A percentile compares a stretch with the other conserved stretches of the same genome.
Evolutionary conservation across 2,888 invertebrate species (phyloP).

Genomic region (Neoascia interrupta): DNA sequence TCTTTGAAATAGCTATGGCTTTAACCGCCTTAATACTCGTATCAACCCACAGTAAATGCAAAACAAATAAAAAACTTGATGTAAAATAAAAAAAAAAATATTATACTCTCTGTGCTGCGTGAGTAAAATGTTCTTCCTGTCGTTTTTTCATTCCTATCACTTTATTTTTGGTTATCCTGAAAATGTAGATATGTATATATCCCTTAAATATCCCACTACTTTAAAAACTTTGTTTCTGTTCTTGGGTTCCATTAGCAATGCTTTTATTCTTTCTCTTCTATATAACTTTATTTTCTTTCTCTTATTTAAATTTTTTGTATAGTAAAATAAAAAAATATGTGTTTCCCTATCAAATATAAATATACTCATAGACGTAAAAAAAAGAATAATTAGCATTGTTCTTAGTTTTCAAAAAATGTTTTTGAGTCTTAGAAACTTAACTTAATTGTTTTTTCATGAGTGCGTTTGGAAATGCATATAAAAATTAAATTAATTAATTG

Average conservation of each 20-base stretch:
- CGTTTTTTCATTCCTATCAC: background rate
- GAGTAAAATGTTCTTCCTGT: constrained; percentile 23
- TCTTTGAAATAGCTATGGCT: constrained; percentile 45
- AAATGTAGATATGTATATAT: constrained; percentile 44
- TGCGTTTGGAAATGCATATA: too few species aligned
- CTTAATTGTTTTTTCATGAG: background rate
- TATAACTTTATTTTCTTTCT: background rate
- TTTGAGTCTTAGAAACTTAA: too few species aligned
- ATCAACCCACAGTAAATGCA: constrained; percentile 33
- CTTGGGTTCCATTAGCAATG: constrained; percentile 25
- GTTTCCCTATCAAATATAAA: too few species aligned
- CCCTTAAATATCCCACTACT: constrained; percentile 1
- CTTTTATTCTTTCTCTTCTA: constrained; percentile 4
- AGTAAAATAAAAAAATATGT: too few species aligned
- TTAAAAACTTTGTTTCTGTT: constrained; percentile 3
- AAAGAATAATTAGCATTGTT: too few species aligned
- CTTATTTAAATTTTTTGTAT: background rate
- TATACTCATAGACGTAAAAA: too few species aligned
- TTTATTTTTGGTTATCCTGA: background rate
- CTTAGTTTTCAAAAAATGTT: too few species aligned
- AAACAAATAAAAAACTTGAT: constrained; percentile 7
- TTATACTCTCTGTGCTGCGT: constrained; percentile 27
- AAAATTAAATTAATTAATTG: background rate
- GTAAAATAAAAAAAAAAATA: constrained; percentile 9
- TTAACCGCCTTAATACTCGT: constrained; percentile 49